Evolutionary conservation across 2,113 vertebrate species (phyloP).

Genomic region (Bubalus kerabau): DNA sequence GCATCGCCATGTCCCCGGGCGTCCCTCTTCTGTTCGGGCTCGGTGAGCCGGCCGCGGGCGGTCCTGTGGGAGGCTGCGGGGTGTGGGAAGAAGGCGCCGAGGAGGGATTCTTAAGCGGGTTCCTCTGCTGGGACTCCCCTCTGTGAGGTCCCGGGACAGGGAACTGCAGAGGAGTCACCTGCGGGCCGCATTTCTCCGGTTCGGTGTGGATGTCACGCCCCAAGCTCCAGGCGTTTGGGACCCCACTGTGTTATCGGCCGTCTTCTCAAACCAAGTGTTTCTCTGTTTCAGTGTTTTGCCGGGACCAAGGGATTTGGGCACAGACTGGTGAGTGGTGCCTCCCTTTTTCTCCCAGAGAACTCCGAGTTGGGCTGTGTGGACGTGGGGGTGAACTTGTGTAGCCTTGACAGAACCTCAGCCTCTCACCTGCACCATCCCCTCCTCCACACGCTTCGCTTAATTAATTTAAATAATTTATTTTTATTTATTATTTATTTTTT

Average conservation of each 20-base stretch:
- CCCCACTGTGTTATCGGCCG: too few relatives aligned
- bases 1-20: not conserved
- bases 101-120: fast-evolving
- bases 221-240: too few relatives aligned
- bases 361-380: not conserved
- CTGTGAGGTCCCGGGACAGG: too few relatives aligned
- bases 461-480: not conserved
- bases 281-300: not conserved
- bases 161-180: fast-evolving
- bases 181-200: not conserved
- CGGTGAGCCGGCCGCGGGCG: not conserved
- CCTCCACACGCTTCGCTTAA: too few relatives aligned
- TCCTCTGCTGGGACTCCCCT: too few relatives aligned
- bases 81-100: too few relatives aligned
- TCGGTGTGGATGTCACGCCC: too few relatives aligned
- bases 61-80: not conserved
- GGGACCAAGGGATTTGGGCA: not conserved
- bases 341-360: fast-evolving
- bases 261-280: too few relatives aligned
- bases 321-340: not conserved
- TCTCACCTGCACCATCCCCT: not conserved
- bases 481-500: not conserved
- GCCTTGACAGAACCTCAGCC: not conserved
- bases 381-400: not conserved
- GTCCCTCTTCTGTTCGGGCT: not conserved